Percentiles rank a stretch among this genome's conserved stretches.
Conservation (phyloP, 64 coral and sea anemone genomes). For the Montipora cactus region DNA sequence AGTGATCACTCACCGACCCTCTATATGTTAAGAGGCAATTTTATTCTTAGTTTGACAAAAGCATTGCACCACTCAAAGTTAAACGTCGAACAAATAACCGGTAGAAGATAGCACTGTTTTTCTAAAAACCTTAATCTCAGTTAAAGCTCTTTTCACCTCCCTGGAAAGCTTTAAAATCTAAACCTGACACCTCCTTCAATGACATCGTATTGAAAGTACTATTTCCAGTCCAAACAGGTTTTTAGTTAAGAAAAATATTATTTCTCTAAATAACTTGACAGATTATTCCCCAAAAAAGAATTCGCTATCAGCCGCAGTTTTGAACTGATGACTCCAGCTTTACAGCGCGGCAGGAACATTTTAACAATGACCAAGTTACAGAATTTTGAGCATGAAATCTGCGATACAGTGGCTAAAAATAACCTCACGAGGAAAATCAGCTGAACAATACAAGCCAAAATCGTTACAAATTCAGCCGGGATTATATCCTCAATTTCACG, state of each 20-base stretch:
- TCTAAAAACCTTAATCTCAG: neutral
- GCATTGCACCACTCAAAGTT: neutral
- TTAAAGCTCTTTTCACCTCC: constrained; percentile 11
- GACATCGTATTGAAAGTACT: neutral
- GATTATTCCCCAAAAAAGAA: neutral
- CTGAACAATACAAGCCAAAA: neutral
- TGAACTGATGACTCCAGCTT: neutral
- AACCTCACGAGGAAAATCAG: neutral
- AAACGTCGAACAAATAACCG: neutral
- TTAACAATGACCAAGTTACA: neutral
- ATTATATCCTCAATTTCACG: neutral
- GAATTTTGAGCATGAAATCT: neutral
- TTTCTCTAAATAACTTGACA: neutral
- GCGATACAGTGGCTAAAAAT: neutral
- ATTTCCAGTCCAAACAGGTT: constrained; percentile 17
- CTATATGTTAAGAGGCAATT: neutral
- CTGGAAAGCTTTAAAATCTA: neutral
- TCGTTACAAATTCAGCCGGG: neutral
- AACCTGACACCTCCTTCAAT: constrained; percentile 35
- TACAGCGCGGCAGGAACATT: neutral
- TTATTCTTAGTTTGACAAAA: neutral
- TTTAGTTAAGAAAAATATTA: constrained; percentile 46
- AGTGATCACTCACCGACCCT: constrained; percentile 19
- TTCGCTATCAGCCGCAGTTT: neutral
- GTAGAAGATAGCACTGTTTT: neutral